Conservation (phyloP, 2,888 invertebrate species). For the Sylvicola cinctus region DNA sequence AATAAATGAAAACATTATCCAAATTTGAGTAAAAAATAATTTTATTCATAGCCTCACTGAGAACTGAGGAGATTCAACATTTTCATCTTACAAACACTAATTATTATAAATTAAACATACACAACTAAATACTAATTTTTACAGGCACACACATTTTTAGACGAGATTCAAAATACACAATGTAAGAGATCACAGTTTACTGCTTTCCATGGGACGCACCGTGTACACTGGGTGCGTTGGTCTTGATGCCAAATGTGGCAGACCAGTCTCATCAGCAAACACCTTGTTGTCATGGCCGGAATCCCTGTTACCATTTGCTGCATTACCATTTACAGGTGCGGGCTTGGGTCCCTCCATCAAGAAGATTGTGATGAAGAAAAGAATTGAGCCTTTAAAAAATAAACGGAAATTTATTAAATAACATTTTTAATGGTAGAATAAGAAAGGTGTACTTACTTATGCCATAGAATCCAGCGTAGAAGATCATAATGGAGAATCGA, state of each 20-base stretch:
- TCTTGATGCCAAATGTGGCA: constrained; percentile 4
- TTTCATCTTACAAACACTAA: too few species aligned
- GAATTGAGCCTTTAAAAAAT: constrained; percentile 42
- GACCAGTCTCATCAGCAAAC: constrained; percentile 16
- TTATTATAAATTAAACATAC: too few species aligned
- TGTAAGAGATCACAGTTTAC: constrained; percentile 17
- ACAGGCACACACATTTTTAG: neutral
- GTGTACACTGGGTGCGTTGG: constrained; percentile 3
- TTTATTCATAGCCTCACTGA: too few species aligned
- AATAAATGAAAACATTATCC: too few species aligned
- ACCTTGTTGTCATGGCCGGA: constrained; percentile 22
- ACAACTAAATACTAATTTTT: too few species aligned
- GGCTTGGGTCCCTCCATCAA: constrained; percentile 41
- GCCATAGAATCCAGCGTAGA: constrained; percentile 73
- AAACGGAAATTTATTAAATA: constrained; percentile 3
- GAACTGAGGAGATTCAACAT: too few species aligned
- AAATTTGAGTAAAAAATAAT: too few species aligned
- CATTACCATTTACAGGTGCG: constrained; percentile 4
- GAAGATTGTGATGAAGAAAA: constrained; percentile 65
- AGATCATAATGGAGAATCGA: constrained; percentile 65
- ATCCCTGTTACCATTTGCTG: constrained; percentile 1
- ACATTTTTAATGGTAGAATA: constrained; percentile 1
- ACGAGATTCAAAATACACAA: too few species aligned
- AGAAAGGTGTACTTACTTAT: constrained; percentile 45
- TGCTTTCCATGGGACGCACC: constrained; percentile 15